phyloP scores from a whole-genome alignment of 1,140 invertebrate genomes.

The Heliconius eleuchia region DNA sequence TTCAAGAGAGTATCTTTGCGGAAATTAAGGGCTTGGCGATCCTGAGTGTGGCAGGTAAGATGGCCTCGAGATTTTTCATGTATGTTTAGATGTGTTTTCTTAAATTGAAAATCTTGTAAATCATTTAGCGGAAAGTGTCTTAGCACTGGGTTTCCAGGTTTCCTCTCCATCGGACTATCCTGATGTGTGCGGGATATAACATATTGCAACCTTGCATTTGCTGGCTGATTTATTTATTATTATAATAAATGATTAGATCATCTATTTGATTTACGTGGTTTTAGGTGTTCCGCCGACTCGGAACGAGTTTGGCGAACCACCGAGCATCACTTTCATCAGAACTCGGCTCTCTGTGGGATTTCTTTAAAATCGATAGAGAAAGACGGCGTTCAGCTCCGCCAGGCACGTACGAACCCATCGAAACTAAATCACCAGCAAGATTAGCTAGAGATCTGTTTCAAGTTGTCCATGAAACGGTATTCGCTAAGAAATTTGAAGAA shows the following conservation, averaged over 20 bases:
- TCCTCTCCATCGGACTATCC: no score
- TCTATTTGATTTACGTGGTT: neutral
- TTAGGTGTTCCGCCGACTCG: constrained; percentile 72
- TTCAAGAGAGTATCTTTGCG: constrained; percentile 89
- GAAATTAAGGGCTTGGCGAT: constrained; percentile 89
- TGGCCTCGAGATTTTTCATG: no score
- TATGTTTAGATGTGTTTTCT: no score
- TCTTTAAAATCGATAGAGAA: constrained; percentile 68
- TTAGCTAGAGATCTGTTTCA: constrained; percentile 75
- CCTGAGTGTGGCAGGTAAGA: constrained; percentile 83
- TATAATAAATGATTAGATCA: no score
- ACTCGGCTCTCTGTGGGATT: constrained; percentile 79
- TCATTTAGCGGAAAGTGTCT: no score
- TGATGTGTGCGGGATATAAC: no score
- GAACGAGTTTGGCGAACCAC: constrained; percentile 68
- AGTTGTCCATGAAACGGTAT: constrained; percentile 77
- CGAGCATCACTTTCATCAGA: constrained; percentile 74
- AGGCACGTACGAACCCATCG: constrained; percentile 61
- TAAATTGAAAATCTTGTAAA: no score
- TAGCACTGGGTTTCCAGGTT: no score
- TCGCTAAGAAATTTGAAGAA: constrained; percentile 62
- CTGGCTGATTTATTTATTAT: no score
- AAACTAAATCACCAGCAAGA: constrained; percentile 64
- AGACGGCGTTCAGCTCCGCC: constrained; percentile 59
- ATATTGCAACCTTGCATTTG: no score